Percentiles rank a stretch among this genome's conserved stretches.
Evolutionary conservation across 2,888 invertebrate genomes (phyloP).

Genomic region (Tipula confusa): DNA sequence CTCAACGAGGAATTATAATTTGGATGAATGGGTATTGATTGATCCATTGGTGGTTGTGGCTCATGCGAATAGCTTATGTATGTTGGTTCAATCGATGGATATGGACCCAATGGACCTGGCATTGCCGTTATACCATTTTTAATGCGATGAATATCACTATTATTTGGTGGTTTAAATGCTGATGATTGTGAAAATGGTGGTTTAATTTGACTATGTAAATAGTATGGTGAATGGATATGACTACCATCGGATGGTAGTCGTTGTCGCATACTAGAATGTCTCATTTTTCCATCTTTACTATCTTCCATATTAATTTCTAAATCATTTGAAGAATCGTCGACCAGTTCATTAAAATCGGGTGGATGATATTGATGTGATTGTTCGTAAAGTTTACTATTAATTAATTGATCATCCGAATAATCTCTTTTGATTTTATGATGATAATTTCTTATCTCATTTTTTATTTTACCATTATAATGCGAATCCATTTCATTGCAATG

Average conservation of each 20-base stretch:
- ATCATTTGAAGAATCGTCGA: constrained; percentile 73
- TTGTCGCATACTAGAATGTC: background rate
- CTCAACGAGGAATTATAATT: constrained; percentile 32
- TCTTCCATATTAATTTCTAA: constrained; percentile 74
- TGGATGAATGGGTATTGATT: constrained; percentile 32
- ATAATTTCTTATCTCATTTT: constrained; percentile 38
- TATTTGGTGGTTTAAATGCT: constrained; percentile 73
- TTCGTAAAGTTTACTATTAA: constrained; percentile 50
- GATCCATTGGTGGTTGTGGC: constrained; percentile 33
- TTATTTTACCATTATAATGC: constrained; percentile 30
- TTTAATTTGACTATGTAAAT: constrained; percentile 39
- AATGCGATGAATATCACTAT: constrained; percentile 41
- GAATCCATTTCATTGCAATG: constrained; percentile 41
- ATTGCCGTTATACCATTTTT: constrained; percentile 53
- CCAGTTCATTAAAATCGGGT: constrained; percentile 70
- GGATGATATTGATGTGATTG: constrained; percentile 60
- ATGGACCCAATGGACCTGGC: constrained; percentile 55
- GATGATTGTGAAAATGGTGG: constrained; percentile 70
- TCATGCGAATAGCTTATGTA: constrained; percentile 67
- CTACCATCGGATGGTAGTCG: background rate
- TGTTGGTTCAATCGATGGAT: constrained; percentile 64
- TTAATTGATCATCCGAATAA: constrained; percentile 51
- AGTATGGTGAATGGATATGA: background rate
- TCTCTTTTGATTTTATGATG: constrained; percentile 42
- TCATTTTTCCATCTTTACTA: constrained; percentile 54